Percentiles rank a stretch among this genome's conserved stretches.
Conservation (phyloP, 2,113 vertebrate genomes). For the Lepus timidus region DNA sequence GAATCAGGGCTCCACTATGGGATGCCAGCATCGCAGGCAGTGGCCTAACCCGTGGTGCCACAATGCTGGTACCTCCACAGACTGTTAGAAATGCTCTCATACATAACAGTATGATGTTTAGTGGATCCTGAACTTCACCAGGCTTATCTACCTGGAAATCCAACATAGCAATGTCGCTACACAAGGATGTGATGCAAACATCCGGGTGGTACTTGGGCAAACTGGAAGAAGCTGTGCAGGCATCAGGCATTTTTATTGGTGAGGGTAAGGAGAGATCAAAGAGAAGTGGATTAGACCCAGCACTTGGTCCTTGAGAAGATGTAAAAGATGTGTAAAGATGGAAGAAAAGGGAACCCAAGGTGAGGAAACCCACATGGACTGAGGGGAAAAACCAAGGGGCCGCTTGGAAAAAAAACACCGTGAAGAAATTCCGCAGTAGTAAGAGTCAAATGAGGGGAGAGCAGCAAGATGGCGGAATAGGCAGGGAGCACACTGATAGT, state of each 20-base stretch:
- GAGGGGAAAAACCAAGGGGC: fast-evolving
- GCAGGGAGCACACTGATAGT: too few relatives aligned
- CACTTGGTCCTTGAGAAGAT: background rate
- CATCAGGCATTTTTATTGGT: background rate
- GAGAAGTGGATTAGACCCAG: background rate
- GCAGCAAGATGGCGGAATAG: too few relatives aligned
- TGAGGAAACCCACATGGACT: background rate
- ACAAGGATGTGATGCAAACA: background rate
- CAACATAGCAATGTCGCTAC: fast-evolving
- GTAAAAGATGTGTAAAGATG: background rate
- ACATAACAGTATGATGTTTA: fast-evolving
- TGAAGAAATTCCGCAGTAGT: background rate
- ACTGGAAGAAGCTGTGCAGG: background rate
- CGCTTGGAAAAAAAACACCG: background rate
- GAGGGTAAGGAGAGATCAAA: background rate
- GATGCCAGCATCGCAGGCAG: too few relatives aligned
- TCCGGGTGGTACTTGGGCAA: background rate
- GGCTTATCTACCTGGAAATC: background rate
- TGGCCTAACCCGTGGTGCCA: too few relatives aligned
- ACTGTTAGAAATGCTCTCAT: too few relatives aligned
- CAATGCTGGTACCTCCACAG: too few relatives aligned
- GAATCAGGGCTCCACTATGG: too few relatives aligned
- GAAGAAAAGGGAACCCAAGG: background rate
- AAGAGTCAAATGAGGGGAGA: background rate
- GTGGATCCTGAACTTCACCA: background rate